These are phyloP conservation scores for Zelleria hepariella DNA, from an alignment of 2,888 invertebrate genomes.

Conservation along the genomic window DNA sequence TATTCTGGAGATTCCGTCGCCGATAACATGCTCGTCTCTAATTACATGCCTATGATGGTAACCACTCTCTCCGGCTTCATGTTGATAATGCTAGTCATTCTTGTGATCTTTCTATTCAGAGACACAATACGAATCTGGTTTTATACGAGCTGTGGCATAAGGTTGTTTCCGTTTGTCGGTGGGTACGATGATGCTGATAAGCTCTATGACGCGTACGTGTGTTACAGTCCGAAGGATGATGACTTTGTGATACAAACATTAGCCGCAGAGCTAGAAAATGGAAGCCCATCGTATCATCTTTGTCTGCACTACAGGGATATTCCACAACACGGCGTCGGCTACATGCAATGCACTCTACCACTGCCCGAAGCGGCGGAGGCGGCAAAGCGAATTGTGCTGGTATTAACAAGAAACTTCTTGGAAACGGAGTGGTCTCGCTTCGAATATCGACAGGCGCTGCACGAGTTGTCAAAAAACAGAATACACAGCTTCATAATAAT, in stretches of 20 bases:
- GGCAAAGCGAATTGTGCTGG: constrained; percentile 86
- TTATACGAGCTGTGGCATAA: constrained; percentile 87
- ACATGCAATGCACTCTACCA: constrained; percentile 79
- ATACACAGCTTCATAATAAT: constrained; percentile 89
- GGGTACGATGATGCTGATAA: constrained; percentile 86
- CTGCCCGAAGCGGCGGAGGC: constrained; percentile 91
- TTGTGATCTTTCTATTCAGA: constrained; percentile 87
- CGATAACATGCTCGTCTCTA: constrained; percentile 84
- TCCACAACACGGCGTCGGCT: constrained; percentile 77
- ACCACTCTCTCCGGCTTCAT: constrained; percentile 83
- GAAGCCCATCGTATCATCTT: constrained; percentile 82
- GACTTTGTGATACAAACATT: constrained; percentile 90
- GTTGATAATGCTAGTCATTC: constrained; percentile 80
- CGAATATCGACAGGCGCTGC: constrained; percentile 90
- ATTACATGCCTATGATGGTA: constrained; percentile 87
- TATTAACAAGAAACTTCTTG: constrained; percentile 89
- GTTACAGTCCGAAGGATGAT: constrained; percentile 94
- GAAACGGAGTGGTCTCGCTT: constrained; percentile 94
- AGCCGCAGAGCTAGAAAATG: constrained; percentile 88
- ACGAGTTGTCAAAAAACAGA: constrained; percentile 86
- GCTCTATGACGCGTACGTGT: constrained; percentile 93
- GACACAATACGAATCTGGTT: constrained; percentile 90
- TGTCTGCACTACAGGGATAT: constrained; percentile 92
- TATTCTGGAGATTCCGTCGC: constrained; percentile 86
- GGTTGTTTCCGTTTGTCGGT: constrained; percentile 81